Base-by-base conservation (phyloP, 1,140 invertebrate genomes). In the Himalopsyche phryganea region DNA sequence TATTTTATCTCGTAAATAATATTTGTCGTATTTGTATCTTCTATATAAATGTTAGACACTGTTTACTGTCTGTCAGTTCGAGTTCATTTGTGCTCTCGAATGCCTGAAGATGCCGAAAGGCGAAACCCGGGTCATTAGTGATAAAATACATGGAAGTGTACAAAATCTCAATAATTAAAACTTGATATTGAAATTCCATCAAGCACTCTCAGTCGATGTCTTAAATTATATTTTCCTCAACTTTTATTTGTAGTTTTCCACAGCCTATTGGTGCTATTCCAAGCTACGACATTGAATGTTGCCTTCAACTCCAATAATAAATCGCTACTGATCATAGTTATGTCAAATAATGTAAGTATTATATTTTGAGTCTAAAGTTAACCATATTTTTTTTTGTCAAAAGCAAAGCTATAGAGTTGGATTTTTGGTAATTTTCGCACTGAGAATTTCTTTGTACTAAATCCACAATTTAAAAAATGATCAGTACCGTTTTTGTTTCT, bases 251-350 rank as follows among this genome's bases (percentile, higher is more conserved):
- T 69, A 91, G 91, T 96, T 72, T 75, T 94, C 40, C 97, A 99
- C 72, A 91, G 92, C 66, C 80, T 95, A 54, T 71, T 98, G 49
- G 92, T 98, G 10, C 80, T 98, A 67, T 89, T 93, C 68, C 88
- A 98, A 89, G 94, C 94, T 14, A 97, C 94, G 17, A 94, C 94
- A 20, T 80, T 99, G 1, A 99, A 98, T 81, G 97, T 99, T 45
- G 98, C 98, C 4, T 96, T 99, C 60, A 99, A 99, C 74, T 98
- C 97, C 0, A 97, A 94, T 68, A 98, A 98, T 71, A 97, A 98
- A 76, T 93, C 94, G 48, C 79, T 99, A 23, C 81, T 99, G 3
- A 98, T 96, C 4, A 98, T 99, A 45, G 97, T 99, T 91, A 96
- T 99, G 87, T 98, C 96, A 0, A 99, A 99, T 73, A 99, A 99